A percentile compares a stretch with the other conserved stretches of the same genome.
Conservation (phyloP, 37 sponge, comb jelly and placozoan species). For the Mnemiopsis leidyi region DNA sequence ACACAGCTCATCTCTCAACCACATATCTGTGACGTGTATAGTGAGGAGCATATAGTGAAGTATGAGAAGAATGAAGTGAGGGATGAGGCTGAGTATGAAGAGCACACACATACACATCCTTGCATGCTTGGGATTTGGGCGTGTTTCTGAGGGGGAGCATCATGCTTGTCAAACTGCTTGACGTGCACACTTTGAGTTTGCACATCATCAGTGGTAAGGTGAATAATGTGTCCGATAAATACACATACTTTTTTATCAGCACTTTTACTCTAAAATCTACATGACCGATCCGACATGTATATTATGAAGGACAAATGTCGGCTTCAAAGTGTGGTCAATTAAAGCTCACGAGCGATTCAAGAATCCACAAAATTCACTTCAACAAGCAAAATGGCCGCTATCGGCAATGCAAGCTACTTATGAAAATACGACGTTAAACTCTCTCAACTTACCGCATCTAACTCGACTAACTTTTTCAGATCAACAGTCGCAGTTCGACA, state of each 20-base stretch:
- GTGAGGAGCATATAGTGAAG: not conserved
- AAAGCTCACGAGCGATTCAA: no score
- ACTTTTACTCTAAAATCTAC: not conserved
- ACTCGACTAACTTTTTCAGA: slow-evolving; percentile 58
- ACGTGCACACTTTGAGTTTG: not conserved
- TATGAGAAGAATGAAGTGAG: not conserved
- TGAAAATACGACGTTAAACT: no score
- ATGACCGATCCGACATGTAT: no score
- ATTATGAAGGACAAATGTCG: no score
- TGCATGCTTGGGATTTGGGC: not conserved
- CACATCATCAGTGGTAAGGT: not conserved
- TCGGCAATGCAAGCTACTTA: no score
- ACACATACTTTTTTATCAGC: not conserved
- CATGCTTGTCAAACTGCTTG: not conserved
- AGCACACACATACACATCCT: not conserved
- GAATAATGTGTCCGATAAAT: not conserved
- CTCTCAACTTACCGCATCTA: no score
- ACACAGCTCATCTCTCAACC: not conserved
- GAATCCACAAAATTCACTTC: no score
- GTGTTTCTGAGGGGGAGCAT: not conserved
- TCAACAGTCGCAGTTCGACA: slow-evolving; percentile 60
- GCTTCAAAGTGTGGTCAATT: no score
- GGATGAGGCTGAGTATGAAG: not conserved
- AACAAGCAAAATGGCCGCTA: no score
- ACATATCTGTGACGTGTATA: not conserved